phyloP scores from a whole-genome alignment of 2,797 vertebrate species.

The Craterocephalus amniculus region DNA sequence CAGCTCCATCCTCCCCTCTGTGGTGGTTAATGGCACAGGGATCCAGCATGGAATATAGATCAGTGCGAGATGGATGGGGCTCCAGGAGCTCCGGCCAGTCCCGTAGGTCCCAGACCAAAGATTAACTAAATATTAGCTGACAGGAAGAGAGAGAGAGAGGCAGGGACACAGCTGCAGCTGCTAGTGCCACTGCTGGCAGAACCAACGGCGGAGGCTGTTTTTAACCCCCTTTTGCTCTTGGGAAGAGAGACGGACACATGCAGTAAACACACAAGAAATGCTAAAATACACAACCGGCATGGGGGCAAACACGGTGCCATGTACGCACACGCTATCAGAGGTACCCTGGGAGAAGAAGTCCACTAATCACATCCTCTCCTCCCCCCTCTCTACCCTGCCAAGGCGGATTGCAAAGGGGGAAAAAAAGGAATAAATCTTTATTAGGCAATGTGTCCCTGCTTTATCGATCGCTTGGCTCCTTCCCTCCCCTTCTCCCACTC shows the following conservation, averaged over 20 bases:
- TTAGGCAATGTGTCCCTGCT: conserved; percentile 83
- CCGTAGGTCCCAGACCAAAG: conserved; percentile 83
- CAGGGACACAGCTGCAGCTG: conserved; percentile 80
- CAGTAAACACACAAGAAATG: conserved; percentile 66
- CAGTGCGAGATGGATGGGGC: conserved; percentile 82
- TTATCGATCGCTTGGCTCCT: conserved; percentile 80
- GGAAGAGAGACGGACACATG: conserved; percentile 56
- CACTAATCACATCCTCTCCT: conserved; percentile 80
- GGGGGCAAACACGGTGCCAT: conserved; percentile 54
- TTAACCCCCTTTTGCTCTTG: conserved; percentile 71
- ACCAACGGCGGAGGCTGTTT: conserved; percentile 75
- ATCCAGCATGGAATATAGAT: conserved; percentile 84
- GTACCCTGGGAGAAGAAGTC: conserved; percentile 76
- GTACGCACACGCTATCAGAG: conserved; percentile 67
- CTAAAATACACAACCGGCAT: conserved; percentile 67
- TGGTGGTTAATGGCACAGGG: conserved; percentile 79
- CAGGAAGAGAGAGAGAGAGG: conserved; percentile 77
- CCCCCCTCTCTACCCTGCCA: conserved; percentile 69
- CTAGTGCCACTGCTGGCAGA: conserved; percentile 76
- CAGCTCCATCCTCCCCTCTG: conserved; percentile 64
- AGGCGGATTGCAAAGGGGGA: conserved; percentile 61
- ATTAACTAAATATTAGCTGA: conserved; percentile 87
- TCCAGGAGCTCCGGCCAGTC: conserved; percentile 80
- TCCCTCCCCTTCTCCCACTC: conserved; percentile 59
- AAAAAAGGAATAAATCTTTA: conserved; percentile 81